These are phyloP conservation scores for Bugulina stolonifera DNA, from an alignment of 2,888 invertebrate species.

Conservation along the genomic window DNA sequence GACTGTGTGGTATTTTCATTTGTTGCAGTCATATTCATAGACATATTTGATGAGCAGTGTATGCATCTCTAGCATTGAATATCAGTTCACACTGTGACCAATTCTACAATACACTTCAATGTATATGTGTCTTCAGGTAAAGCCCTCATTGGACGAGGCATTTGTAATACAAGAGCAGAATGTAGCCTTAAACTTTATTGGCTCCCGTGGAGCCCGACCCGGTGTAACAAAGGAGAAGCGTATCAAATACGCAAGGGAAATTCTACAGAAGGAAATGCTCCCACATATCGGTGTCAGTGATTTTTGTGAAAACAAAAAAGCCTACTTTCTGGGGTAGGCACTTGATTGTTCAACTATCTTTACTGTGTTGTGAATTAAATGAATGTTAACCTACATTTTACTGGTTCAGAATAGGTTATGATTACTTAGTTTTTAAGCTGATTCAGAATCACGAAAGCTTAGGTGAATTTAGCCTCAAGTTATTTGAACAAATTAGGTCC, in stretches of 20 bases:
- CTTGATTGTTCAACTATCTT: not conserved
- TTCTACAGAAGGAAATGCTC: conserved; percentile 98
- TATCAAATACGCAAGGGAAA: conserved; percentile 98
- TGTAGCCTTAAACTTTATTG: conserved; percentile 97
- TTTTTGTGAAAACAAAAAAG: conserved; percentile 99
- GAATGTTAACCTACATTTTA: no score
- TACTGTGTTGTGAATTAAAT: no score
- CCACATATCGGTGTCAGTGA: conserved; percentile 99
- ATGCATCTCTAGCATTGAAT: no score
- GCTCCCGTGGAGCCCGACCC: conserved; percentile 90
- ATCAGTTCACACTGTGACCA: no score
- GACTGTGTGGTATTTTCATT: no score
- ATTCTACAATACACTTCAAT: not conserved
- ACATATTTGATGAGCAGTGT: no score
- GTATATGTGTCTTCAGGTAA: conserved; percentile 57
- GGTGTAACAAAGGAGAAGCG: conserved; percentile 98
- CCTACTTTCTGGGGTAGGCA: conserved; percentile 79
- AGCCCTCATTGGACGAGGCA: conserved; percentile 97
- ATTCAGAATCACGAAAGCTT: no score
- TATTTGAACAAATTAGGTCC: no score
- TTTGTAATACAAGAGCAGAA: conserved; percentile 99
- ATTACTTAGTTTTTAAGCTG: no score
- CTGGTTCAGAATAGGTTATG: no score
- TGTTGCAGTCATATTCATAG: no score
- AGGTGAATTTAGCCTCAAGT: no score